These are phyloP conservation scores for Galaxias olidus DNA, from an alignment of 2,797 vertebrate species.

Conservation along the genomic window DNA sequence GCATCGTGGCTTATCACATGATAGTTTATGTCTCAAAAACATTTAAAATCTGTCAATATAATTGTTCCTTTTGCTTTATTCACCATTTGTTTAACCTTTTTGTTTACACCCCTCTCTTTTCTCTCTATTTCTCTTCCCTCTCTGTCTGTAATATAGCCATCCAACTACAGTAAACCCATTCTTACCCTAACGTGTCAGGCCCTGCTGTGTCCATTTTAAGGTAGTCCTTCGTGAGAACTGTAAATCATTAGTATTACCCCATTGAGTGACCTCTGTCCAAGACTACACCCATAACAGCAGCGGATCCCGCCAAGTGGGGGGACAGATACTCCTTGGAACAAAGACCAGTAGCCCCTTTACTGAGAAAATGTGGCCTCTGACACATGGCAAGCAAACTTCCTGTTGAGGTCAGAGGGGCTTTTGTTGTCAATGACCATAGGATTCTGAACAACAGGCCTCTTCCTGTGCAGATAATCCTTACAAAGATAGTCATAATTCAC, in stretches of 20 bases:
- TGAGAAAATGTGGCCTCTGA: constrained; percentile 45
- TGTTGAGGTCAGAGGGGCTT: constrained; percentile 32
- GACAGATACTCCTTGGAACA: neutral
- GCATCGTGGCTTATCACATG: neutral
- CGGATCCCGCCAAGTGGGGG: constrained; percentile 24
- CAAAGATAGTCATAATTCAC: constrained; percentile 1
- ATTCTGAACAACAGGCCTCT: constrained; percentile 29
- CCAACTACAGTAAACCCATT: constrained; percentile 8
- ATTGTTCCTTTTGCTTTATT: no score
- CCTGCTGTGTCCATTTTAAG: constrained; percentile 53
- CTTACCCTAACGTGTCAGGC: constrained; percentile 40
- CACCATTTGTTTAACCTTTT: no score
- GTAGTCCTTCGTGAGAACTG: constrained; percentile 38
- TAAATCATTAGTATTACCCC: constrained; percentile 50
- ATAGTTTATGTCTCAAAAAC: neutral
- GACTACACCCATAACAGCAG: constrained; percentile 23
- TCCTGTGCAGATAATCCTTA: constrained; percentile 26
- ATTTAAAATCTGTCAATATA: neutral
- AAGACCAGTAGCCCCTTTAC: constrained; percentile 14
- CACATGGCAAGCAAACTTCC: constrained; percentile 56
- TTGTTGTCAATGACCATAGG: constrained; percentile 43
- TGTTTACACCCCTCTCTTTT: neutral
- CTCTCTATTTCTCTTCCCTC: neutral
- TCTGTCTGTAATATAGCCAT: constrained; percentile 8
- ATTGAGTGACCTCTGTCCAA: constrained; percentile 15